Evolutionary conservation across 2,888 invertebrate species (phyloP).

Genomic region (Alloscopus bannaensis): DNA sequence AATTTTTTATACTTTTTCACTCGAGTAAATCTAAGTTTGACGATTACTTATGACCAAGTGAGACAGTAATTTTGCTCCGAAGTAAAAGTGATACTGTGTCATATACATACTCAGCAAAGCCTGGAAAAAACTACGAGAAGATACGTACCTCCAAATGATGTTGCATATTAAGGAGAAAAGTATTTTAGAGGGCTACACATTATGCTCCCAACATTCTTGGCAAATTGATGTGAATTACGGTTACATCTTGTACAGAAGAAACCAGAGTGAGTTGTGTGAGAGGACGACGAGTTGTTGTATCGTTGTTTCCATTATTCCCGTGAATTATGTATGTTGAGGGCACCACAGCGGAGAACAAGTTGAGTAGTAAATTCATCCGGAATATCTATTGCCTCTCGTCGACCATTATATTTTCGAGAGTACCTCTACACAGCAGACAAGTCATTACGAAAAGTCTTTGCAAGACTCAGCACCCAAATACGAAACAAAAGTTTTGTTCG

Average conservation of each 20-base stretch:
- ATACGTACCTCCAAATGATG: background rate
- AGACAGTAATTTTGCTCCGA: background rate
- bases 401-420: background rate
- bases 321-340: slow-evolving; percentile 31
- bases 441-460: slow-evolving; percentile 22
- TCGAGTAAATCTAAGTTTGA: too few relatives aligned
- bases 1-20: background rate
- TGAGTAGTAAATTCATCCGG: background rate
- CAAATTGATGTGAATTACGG: slow-evolving; percentile 58
- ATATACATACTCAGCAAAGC: background rate
- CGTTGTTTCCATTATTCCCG: background rate
- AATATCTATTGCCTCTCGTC: background rate
- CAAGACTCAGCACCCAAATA: background rate
- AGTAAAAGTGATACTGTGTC: background rate
- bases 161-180: slow-evolving; percentile 18
- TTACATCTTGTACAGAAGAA: slow-evolving; percentile 24
- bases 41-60: background rate
- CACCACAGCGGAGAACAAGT: slow-evolving; percentile 7
- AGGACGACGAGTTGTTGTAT: slow-evolving; percentile 27
- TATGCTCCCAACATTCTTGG: slow-evolving; percentile 3
- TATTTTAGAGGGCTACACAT: background rate
- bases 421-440: background rate
- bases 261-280: slow-evolving; percentile 32
- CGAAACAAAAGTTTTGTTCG: background rate
- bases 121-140: background rate